Evolutionary conservation across 2,113 vertebrate species (phyloP).

Genomic region (Chaenogobius annularis): DNA sequence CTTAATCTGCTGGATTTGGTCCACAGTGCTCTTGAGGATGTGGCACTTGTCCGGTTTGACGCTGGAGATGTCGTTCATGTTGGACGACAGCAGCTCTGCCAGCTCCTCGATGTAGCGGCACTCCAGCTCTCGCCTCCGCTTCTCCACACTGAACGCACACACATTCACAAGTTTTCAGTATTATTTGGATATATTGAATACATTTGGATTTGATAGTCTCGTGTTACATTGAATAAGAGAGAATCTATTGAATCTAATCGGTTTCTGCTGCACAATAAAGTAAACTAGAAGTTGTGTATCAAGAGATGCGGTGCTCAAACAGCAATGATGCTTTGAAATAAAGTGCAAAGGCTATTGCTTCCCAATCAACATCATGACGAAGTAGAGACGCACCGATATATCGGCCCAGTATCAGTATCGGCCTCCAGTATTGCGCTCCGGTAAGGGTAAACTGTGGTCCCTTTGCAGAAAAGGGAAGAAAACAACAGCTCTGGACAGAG

Average conservation of each 20-base stretch:
- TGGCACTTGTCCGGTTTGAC: conserved; percentile 96
- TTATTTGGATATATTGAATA: not conserved
- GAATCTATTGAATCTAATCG: not conserved
- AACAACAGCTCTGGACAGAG: too few species aligned
- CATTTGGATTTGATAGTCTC: not conserved
- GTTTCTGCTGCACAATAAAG: not conserved
- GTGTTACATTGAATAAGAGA: too few species aligned
- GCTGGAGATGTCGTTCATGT: conserved; percentile 90
- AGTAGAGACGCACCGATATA: too few species aligned
- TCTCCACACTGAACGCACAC: conserved; percentile 81
- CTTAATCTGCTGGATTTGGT: conserved; percentile 96
- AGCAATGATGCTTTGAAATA: not conserved
- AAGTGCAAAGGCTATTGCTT: too few species aligned
- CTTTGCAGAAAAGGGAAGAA: too few species aligned
- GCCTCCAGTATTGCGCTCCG: too few species aligned
- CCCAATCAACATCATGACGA: too few species aligned
- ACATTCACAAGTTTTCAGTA: not conserved
- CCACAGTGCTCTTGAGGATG: conserved; percentile 91
- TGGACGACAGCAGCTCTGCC: conserved; percentile 90
- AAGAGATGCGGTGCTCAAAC: not conserved
- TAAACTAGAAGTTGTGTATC: not conserved
- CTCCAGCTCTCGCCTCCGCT: conserved; percentile 92
- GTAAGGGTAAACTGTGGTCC: too few species aligned
- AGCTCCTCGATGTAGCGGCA: conserved; percentile 93
- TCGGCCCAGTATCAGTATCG: too few species aligned